Evolutionary conservation across 2,888 invertebrate genomes (phyloP), one percentile per base, ranked within the genome.

Genomic region (Drosophila siamana): DNA sequence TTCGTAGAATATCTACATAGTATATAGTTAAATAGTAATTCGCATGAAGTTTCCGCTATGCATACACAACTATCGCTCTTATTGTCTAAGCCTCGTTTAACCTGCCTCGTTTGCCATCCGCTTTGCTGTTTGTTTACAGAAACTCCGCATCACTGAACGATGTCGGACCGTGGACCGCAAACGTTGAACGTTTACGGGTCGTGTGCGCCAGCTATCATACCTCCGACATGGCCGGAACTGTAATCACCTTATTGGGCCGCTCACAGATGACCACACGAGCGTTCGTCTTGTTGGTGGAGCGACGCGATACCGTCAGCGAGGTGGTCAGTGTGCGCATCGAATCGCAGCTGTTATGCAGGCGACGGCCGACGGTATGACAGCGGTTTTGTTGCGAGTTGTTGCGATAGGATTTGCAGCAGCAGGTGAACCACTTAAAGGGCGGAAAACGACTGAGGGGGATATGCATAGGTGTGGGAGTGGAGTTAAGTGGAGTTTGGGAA

Each of bases 371-470:
- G 0, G 91, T 91, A 62, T 91, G 87, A 63, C 92, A 91, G 30
- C 92, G 91, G 36, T 88, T 90, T 64, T 87, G 91, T 4, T 89
- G 80, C 8, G 91, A 90, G 68, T 90, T 91, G 64, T 86, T 87
- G 55, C 91, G 90, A 64, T 86, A 87, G 1, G 90, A 83, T 62
- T 91, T 90, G 63, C 94, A 95, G 92, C 95, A 94, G 75, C 92
- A 92, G 41, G 88, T 80, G 48, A 95, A 91, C 95, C 95, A 95
- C 76, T 95, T 95, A 91, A 95, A 95, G 7, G 95, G 95, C 0
- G 95, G 95, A 73, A 95, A 93, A 24, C 91, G 92, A 61, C 92
- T 92, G 68, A 3, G 28, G 43, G 40, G 8, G 33, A 38, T n/a
- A n/a, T n/a, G n/a, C n/a, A n/a, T n/a, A n/a, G n/a, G n/a, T n/a